phyloP scores from a whole-genome alignment of 2,113 vertebrate species.

The Alethe diademata region DNA sequence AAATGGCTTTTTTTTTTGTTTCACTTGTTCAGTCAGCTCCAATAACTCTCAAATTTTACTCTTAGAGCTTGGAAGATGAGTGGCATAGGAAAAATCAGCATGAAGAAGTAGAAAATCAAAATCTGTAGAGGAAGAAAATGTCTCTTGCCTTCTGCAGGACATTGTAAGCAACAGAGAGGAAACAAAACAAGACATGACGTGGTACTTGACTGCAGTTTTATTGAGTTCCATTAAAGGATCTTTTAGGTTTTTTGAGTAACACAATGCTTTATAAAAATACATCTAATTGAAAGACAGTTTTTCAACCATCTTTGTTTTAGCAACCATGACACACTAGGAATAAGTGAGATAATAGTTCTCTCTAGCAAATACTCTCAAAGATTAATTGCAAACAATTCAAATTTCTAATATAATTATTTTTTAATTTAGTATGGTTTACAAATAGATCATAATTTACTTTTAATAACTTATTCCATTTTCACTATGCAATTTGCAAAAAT shows the following conservation, averaged over 20 bases:
- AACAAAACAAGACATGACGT: not conserved
- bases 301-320: not conserved
- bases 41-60: not conserved
- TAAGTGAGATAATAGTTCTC: not conserved
- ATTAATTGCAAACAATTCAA: not conserved
- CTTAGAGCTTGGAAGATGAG: not conserved
- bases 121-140: not conserved
- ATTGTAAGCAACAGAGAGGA: not conserved
- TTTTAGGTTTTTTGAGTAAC: not conserved
- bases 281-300: not conserved
- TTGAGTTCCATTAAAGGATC: not conserved
- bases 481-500: not conserved
- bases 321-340: not conserved
- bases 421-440: not conserved
- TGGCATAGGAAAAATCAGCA: not conserved
- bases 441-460: not conserved
- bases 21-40: not conserved
- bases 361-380: not conserved
- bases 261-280: not conserved
- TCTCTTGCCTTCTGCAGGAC: not conserved
- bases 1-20: not conserved
- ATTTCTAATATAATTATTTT: not conserved
- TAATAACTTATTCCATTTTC: not conserved
- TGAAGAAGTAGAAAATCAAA: constrained; percentile 1
- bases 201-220: constrained; percentile 14